These are phyloP conservation scores for Microctenopoma steveboyesi DNA, from an alignment of 2,797 vertebrate genomes.

Conservation along the genomic window DNA sequence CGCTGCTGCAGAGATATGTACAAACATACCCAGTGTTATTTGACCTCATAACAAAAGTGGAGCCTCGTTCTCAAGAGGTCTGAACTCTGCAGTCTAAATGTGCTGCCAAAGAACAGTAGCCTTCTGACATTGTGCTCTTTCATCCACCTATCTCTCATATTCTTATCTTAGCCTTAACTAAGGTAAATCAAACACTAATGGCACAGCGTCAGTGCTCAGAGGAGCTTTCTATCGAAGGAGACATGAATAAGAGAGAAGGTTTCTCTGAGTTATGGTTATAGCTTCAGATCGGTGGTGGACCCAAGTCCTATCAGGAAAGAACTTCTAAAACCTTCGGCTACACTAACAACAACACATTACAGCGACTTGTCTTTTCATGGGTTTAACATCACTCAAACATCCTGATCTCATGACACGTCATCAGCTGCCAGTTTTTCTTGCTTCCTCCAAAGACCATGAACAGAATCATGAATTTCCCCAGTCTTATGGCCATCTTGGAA, in stretches of 20 bases:
- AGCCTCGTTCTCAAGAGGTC: conserved; percentile 54
- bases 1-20: conserved; percentile 24
- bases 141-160: conserved; percentile 30
- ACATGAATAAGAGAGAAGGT: conserved; percentile 3
- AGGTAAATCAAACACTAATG: conserved; percentile 47
- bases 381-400: conserved; percentile 2
- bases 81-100: conserved; percentile 58
- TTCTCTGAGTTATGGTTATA: neutral
- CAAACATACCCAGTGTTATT: conserved; percentile 32
- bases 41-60: conserved; percentile 53
- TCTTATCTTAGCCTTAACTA: conserved; percentile 55
- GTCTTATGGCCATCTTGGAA: too few relatives aligned
- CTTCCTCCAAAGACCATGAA: neutral
- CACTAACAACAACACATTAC: conserved; percentile 9
- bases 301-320: conserved; percentile 7
- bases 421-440: neutral
- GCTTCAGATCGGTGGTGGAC: neutral
- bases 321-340: conserved; percentile 30
- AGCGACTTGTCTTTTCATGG: neutral
- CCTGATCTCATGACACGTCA: neutral
- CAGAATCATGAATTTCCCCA: neutral
- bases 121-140: conserved; percentile 9
- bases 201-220: neutral
- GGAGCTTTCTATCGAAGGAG: conserved; percentile 6
- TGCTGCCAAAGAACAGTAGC: conserved; percentile 45